These are phyloP conservation scores for Hiodon alosoides DNA, from an alignment of 2,113 vertebrate species.

Conservation along the genomic window DNA sequence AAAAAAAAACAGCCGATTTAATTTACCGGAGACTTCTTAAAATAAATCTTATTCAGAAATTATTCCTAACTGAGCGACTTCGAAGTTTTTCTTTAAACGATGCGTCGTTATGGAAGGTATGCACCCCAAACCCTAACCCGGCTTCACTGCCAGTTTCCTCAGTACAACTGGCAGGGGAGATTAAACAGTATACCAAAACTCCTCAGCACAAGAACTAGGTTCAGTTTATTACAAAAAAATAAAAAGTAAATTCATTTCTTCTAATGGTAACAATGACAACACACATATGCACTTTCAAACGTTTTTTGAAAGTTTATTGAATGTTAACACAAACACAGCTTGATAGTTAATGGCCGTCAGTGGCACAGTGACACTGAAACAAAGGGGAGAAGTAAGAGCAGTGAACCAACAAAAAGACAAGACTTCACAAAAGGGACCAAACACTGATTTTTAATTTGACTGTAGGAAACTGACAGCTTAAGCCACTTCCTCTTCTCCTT, in stretches of 20 bases:
- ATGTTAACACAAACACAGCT: not conserved
- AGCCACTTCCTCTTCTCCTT: slow-evolving; percentile 17
- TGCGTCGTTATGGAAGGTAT: no score
- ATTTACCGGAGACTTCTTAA: no score
- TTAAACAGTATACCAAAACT: not conserved
- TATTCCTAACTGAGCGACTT: no score
- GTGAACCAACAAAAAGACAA: not conserved
- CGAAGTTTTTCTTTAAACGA: no score
- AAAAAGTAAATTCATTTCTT: no score
- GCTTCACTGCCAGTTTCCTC: no score
- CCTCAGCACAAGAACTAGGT: not conserved
- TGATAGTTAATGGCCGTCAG: not conserved
- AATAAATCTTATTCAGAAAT: no score
- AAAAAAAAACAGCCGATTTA: no score
- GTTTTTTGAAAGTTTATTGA: not conserved
- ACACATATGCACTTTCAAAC: not conserved
- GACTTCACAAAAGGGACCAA: not conserved
- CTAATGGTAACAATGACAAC: not conserved
- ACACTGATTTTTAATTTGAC: not conserved
- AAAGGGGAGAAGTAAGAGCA: not conserved
- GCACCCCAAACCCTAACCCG: no score
- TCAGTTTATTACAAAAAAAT: no score
- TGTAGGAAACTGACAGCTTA: not conserved
- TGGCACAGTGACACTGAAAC: slow-evolving; percentile 4
- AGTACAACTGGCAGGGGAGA: no score